Conservation (phyloP, 2,113 vertebrate species). For the Tricholaema leucomelas region DNA sequence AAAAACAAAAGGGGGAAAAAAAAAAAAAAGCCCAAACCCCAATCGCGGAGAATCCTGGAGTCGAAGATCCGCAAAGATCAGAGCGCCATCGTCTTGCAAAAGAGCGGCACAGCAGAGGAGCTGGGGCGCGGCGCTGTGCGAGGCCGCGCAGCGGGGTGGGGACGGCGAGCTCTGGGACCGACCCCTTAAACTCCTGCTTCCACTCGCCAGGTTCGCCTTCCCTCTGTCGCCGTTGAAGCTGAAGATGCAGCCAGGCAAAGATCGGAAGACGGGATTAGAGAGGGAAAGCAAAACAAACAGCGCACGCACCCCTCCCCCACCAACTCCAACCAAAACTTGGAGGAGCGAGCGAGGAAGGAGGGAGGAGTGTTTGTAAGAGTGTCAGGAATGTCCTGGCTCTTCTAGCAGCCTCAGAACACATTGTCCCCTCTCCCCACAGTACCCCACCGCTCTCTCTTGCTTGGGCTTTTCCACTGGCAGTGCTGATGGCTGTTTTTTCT, state of each 20-base stretch:
- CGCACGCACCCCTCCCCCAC: too few species aligned
- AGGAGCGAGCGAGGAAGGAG: background rate
- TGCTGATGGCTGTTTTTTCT: background rate
- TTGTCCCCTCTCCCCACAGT: background rate
- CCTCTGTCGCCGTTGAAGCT: background rate
- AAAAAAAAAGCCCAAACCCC: background rate
- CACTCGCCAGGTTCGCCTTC: accelerated
- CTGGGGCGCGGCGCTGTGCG: background rate
- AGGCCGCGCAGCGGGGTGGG: background rate
- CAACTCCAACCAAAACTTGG: background rate
- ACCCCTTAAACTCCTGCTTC: background rate
- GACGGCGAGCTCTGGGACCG: background rate
- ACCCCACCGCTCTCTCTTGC: background rate
- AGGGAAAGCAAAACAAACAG: background rate
- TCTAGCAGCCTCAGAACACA: background rate
- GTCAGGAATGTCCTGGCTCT: background rate
- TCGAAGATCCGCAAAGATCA: background rate
- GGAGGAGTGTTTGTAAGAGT: background rate
- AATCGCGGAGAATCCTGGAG: background rate
- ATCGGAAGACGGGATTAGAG: background rate
- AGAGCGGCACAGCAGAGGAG: background rate
- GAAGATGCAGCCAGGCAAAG: background rate
- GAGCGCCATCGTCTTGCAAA: conserved; percentile 62
- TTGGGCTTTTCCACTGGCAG: background rate
- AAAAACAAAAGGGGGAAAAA: background rate